These are phyloP conservation scores for Aphaenogaster floridana DNA, from an alignment of 1,140 invertebrate species.

Conservation along the genomic window DNA sequence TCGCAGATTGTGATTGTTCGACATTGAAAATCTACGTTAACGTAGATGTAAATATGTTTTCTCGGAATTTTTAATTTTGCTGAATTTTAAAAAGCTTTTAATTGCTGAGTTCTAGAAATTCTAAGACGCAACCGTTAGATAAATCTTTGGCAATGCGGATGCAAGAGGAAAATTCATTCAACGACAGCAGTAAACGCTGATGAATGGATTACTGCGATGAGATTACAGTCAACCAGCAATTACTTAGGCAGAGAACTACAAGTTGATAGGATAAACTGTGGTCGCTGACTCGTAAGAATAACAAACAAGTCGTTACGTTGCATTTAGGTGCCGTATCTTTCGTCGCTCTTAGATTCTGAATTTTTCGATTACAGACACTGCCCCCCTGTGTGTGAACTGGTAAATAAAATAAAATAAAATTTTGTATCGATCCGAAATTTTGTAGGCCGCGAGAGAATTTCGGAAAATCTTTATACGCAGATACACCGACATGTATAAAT, in stretches of 20 bases:
- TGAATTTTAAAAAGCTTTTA: slow-evolving; percentile 12
- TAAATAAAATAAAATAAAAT: not conserved
- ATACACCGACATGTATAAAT: slow-evolving; percentile 10
- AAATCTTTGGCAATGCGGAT: not conserved
- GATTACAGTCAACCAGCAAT: slow-evolving; percentile 30
- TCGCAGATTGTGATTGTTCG: not conserved
- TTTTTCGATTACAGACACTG: not conserved
- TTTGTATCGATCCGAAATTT: not conserved
- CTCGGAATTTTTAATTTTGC: not conserved
- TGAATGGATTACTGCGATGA: slow-evolving; percentile 28
- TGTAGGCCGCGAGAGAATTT: not conserved
- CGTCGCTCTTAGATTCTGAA: not conserved
- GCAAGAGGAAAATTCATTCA: slow-evolving; percentile 23
- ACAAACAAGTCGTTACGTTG: not conserved
- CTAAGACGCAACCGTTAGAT: not conserved
- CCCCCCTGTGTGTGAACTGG: not conserved
- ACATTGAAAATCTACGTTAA: not conserved
- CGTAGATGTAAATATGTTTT: not conserved
- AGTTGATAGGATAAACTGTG: not conserved
- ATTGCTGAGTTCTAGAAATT: not conserved
- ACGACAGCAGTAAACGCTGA: not conserved
- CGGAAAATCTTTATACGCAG: not conserved
- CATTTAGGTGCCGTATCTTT: not conserved
- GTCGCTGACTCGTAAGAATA: slow-evolving; percentile 21
- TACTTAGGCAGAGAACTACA: slow-evolving; percentile 9